These are phyloP conservation scores for Zeugodacus cucurbitae DNA, from an alignment of 1,140 invertebrate species.

Conservation along the genomic window DNA sequence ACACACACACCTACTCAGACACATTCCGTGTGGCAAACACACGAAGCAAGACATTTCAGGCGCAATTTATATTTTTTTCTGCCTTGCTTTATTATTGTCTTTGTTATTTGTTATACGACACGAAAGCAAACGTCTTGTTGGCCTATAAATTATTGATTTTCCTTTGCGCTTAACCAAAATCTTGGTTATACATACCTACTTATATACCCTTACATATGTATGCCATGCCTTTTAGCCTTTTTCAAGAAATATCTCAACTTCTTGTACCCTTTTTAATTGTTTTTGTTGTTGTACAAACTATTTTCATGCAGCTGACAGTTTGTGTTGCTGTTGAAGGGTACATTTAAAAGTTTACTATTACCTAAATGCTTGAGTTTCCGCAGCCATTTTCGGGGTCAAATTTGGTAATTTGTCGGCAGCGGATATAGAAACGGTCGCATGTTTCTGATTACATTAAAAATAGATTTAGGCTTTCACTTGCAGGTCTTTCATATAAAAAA, in stretches of 20 bases:
- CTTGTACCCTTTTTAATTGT: neutral
- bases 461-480: too few relatives aligned
- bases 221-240: neutral
- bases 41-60: neutral
- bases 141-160: slow-evolving; percentile 22
- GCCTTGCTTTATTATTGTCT: neutral
- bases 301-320: neutral
- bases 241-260: neutral
- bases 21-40: neutral
- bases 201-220: neutral
- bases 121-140: neutral
- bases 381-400: neutral
- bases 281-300: neutral
- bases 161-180: neutral
- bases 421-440: neutral
- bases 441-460: too few relatives aligned
- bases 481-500: too few relatives aligned
- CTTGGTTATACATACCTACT: neutral
- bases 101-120: neutral
- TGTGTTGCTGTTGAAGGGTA: neutral
- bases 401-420: neutral
- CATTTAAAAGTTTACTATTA: neutral
- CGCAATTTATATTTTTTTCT: neutral
- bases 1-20: neutral
- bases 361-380: neutral